Conservation (phyloP, 2,888 invertebrate species). For the Meiosimyza platycephala region DNA sequence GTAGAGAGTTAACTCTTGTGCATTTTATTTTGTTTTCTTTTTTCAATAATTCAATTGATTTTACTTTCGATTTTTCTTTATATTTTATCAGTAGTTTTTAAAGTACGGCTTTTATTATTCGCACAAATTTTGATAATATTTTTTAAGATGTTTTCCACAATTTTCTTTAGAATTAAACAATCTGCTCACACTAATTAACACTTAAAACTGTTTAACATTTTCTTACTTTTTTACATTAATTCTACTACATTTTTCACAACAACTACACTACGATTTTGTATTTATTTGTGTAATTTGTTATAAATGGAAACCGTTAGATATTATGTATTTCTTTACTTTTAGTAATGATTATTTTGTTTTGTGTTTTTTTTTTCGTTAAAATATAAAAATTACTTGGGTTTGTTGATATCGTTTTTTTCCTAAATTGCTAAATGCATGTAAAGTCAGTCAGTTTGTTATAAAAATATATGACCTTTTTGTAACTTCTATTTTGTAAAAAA, state of each 20-base stretch:
- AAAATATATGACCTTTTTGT: background rate
- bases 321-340: background rate
- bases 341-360: background rate
- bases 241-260: conserved; percentile 5
- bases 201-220: conserved; percentile 30
- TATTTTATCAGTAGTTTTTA: background rate
- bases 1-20: too few species aligned
- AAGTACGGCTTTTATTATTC: background rate
- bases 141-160: background rate
- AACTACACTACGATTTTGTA: background rate
- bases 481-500: background rate
- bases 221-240: background rate
- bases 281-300: conserved; percentile 6
- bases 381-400: background rate
- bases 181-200: conserved; percentile 20
- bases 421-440: background rate
- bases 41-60: too few species aligned
- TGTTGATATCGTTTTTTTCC: conserved; percentile 1
- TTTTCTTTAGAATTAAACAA: background rate
- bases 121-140: background rate
- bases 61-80: too few species aligned
- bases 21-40: too few species aligned
- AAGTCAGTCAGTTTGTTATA: background rate
- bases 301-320: conserved; percentile 24
- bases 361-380: background rate